phyloP scores from a whole-genome alignment of 2,888 invertebrate genomes.

The Netelia virgata region DNA sequence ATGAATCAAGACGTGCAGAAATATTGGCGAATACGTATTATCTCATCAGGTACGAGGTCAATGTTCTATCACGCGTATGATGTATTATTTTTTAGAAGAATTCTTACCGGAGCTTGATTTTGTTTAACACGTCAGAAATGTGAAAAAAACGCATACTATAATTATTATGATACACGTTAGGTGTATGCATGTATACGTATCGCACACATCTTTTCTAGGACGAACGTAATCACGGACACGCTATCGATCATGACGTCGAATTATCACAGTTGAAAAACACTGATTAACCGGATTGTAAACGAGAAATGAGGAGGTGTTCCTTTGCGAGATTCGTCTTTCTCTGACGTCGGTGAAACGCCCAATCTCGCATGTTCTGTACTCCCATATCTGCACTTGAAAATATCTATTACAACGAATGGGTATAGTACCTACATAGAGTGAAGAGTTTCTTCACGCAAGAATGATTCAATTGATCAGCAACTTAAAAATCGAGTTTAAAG shows the following conservation, averaged over 20 bases:
- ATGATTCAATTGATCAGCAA: slow-evolving; percentile 45
- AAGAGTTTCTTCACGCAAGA: slow-evolving; percentile 32
- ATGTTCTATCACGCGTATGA: slow-evolving; percentile 66
- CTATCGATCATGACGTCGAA: slow-evolving; percentile 50
- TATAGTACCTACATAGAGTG: neutral
- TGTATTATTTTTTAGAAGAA: neutral
- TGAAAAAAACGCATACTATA: slow-evolving; percentile 50
- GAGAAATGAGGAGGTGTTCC: slow-evolving; percentile 8
- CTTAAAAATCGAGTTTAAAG: neutral
- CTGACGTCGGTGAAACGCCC: slow-evolving; percentile 44
- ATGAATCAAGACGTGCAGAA: slow-evolving; percentile 75
- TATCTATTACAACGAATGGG: slow-evolving; percentile 6
- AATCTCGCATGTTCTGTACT: slow-evolving; percentile 49
- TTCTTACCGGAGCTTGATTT: neutral
- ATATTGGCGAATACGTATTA: slow-evolving; percentile 75
- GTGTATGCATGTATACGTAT: slow-evolving; percentile 1
- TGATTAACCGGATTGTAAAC: slow-evolving; percentile 29
- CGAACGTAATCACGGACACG: slow-evolving; percentile 50
- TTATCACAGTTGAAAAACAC: slow-evolving; percentile 52
- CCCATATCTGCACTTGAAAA: slow-evolving; percentile 43
- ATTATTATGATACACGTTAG: slow-evolving; percentile 34
- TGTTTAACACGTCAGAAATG: slow-evolving; percentile 52
- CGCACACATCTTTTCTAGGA: slow-evolving; percentile 8
- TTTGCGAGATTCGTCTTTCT: slow-evolving; percentile 58
- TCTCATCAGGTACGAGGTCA: slow-evolving; percentile 78